phyloP scores from a whole-genome alignment of 2,113 vertebrate species.

The Aegithalos caudatus region DNA sequence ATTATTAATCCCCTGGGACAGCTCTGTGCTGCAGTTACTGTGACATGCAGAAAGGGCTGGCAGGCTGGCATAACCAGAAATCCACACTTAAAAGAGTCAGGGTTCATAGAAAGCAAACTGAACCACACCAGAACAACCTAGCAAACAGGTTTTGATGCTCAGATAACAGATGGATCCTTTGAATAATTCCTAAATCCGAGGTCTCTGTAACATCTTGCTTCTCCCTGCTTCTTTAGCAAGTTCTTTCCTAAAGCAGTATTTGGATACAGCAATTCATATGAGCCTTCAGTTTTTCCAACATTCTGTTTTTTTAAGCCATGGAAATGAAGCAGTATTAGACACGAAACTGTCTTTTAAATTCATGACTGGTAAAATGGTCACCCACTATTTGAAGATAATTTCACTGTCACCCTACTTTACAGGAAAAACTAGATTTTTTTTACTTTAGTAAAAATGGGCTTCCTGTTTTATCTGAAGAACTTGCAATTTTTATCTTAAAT shows the following conservation, averaged over 20 bases:
- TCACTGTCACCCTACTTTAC: neutral
- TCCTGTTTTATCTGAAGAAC: neutral
- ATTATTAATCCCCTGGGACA: neutral
- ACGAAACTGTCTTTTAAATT: neutral
- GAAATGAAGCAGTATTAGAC: neutral
- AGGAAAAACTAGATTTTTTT: neutral
- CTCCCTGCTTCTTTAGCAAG: neutral
- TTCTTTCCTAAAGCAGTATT: neutral
- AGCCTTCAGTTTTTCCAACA: neutral
- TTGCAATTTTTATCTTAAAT: neutral
- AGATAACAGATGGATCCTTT: neutral
- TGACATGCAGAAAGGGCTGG: neutral
- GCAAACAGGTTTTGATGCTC: neutral
- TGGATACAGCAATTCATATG: neutral
- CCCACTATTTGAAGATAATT: neutral
- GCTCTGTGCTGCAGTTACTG: neutral
- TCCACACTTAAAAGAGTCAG: neutral
- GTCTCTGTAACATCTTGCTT: neutral
- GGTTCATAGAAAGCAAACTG: neutral
- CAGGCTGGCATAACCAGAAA: neutral
- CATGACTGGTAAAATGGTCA: neutral
- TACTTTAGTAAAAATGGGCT: neutral
- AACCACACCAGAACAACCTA: neutral
- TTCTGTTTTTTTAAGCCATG: neutral
- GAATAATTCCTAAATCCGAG: neutral